Evolutionary conservation across 1,140 invertebrate genomes (phyloP).

Genomic region (Vollenhovia emeryi): DNA sequence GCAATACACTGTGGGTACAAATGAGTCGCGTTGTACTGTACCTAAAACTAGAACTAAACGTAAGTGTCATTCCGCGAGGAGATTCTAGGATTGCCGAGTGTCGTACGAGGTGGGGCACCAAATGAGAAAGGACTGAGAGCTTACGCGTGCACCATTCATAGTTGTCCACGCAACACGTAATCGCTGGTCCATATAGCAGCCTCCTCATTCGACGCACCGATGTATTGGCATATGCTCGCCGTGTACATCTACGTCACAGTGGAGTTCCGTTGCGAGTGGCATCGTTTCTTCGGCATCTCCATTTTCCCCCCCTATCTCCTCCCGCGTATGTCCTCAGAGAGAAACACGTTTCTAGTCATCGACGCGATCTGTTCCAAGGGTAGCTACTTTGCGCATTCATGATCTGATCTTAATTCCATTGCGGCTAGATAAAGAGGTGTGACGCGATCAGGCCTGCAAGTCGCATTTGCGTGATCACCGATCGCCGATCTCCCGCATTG

Average conservation of each 20-base stretch:
- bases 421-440: conserved; percentile 50
- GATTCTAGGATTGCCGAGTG: not conserved
- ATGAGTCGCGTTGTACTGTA: not conserved
- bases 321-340: conserved; percentile 52
- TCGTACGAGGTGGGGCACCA: not conserved
- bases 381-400: conserved; percentile 65
- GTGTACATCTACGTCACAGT: conserved; percentile 9
- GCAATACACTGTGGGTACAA: not conserved
- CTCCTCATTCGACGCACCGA: conserved; percentile 30
- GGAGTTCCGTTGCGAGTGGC: conserved; percentile 19
- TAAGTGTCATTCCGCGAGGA: not conserved
- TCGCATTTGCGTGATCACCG: conserved; percentile 44
- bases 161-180: not conserved
- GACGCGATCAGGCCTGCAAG: not conserved
- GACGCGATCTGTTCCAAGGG: conserved; percentile 75
- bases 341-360: conserved; percentile 70
- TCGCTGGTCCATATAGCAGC: not conserved
- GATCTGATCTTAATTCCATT: conserved; percentile 71
- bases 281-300: conserved; percentile 56
- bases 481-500: conserved; percentile 20
- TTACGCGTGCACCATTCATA: conserved; percentile 24
- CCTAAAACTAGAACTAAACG: not conserved
- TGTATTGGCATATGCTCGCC: not conserved
- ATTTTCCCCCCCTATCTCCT: conserved; percentile 47
- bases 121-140: conserved; percentile 19